Conservation (phyloP, 2,797 vertebrate species). For the Clarias fuscus region DNA sequence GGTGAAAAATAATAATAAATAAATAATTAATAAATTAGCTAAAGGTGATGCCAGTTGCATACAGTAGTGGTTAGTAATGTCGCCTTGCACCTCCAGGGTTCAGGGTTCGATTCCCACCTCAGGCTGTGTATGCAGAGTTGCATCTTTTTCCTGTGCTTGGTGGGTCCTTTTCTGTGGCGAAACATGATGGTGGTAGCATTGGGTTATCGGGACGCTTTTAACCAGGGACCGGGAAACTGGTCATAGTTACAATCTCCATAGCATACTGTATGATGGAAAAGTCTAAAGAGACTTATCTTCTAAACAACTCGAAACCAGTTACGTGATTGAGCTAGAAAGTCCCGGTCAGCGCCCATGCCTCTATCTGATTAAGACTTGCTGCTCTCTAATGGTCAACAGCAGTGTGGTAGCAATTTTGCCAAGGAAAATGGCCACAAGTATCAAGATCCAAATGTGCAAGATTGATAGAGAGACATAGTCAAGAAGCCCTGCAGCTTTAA, state of each 20-base stretch:
- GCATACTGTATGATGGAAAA: not conserved
- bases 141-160: no score
- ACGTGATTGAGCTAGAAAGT: not conserved
- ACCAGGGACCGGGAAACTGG: not conserved
- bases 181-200: not conserved
- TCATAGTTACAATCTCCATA: not conserved
- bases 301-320: not conserved
- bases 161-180: not conserved
- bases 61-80: no score
- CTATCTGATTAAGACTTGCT: not conserved
- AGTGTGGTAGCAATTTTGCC: not conserved
- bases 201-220: not conserved
- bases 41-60: no score
- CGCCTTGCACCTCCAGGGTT: no score
- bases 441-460: not conserved
- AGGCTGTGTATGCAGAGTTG: no score
- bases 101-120: no score
- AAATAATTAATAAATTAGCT: no score
- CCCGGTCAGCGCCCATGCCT: not conserved
- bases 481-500: not conserved
- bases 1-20: no score
- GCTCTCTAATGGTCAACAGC: not conserved
- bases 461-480: not conserved
- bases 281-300: not conserved
- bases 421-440: not conserved